Evolutionary conservation across 2,797 vertebrate genomes (phyloP), one percentile per base, ranked within the genome.

Genomic region (Fundulus diaphanus): DNA sequence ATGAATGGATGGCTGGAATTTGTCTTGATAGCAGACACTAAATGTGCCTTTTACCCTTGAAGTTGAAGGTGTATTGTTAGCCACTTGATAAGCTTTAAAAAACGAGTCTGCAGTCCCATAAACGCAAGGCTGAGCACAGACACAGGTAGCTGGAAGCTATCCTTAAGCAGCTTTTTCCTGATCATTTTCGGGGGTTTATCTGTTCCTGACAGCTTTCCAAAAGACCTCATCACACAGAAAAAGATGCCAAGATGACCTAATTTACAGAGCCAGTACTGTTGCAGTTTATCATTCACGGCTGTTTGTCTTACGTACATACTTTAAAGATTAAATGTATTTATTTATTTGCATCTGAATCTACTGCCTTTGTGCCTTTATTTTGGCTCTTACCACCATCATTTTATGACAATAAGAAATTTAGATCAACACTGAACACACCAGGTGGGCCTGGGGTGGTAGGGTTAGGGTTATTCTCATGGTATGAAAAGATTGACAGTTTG

Each of bases 1-100:
- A 81, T 86, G 63, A 51, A 75, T 75, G 44, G 42, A 78, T 73
- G 74, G 54, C 67, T 78, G 73, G 68, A 82, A 77, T 76, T 63
- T 78, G 70, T 78, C 69, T 67, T 68, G 66, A 87, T 83, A 74
- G 37, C 69, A 79, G 12, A 27, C 70, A 72, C 70, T 79, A 76
- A 56, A 84, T 79, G 74, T 61, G 78, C 79, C 75, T 82, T 79
- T 80, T 87, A 68, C 84, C 86, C 87, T 89, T 89, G 68, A 82
- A 81, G 72, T 75, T 79, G 70, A 70, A 81, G 74, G 59, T 77
- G 70, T 68, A 79, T 74, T 90, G 76, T 86, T 82, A 61, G 80
- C 79, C 82, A 81, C 71, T 80, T 82, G 79, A 87, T 87, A 77
- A 84, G 78, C 72, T 44, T 81, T 81, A 74, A 78, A 81, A 84